Evolutionary conservation across 2,797 vertebrate species (phyloP).

Genomic region (Trichosurus vulpecula): DNA sequence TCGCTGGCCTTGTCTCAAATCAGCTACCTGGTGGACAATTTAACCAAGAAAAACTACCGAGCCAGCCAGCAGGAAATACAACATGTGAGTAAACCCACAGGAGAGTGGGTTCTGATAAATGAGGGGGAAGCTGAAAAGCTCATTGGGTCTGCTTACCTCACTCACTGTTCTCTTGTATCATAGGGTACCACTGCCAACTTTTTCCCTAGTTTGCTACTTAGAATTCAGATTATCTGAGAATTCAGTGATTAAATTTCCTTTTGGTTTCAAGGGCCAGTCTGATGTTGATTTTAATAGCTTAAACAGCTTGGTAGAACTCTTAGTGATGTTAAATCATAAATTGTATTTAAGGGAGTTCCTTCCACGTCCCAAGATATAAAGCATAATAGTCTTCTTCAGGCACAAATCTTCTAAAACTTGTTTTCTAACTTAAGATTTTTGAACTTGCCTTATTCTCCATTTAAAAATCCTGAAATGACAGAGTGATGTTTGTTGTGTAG

Average conservation of each 20-base stretch:
- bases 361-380: not conserved
- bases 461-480: not conserved
- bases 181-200: not conserved
- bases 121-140: slow-evolving; percentile 29
- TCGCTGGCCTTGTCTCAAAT: slow-evolving; percentile 99
- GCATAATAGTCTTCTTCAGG: too few relatives aligned
- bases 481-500: not conserved
- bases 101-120: not conserved
- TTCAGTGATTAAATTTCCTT: not conserved
- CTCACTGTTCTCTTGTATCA: not conserved
- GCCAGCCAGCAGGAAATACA: slow-evolving; percentile 99
- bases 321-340: not conserved
- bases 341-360: not conserved
- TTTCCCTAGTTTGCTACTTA: not conserved
- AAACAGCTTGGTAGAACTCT: not conserved
- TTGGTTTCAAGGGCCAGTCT: not conserved
- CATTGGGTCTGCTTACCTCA: not conserved
- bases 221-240: not conserved
- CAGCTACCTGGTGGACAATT: slow-evolving; percentile 99
- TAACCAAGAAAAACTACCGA: slow-evolving; percentile 99
- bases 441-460: not conserved
- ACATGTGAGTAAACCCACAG: slow-evolving; percentile 91
- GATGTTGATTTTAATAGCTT: not conserved
- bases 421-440: not conserved
- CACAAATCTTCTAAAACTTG: not conserved